Conservation (phyloP, 2,888 invertebrate genomes). For the Hirtodrosophila cameraria region DNA sequence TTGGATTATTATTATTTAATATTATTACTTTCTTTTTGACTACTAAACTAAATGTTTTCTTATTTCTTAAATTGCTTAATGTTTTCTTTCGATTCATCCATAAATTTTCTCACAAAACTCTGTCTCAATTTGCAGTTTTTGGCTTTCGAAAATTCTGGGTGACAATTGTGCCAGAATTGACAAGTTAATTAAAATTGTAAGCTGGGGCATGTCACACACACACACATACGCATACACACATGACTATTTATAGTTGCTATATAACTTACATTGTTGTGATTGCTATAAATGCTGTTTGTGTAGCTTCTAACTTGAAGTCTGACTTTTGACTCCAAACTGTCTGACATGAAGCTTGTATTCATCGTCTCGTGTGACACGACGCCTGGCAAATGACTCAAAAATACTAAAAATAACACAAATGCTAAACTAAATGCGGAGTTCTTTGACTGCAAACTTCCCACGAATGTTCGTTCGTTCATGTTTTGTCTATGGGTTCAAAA, state of each 20-base stretch:
- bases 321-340: constrained; percentile 19
- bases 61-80: background rate
- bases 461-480: background rate
- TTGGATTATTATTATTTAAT: no score
- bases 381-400: constrained; percentile 23
- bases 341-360: constrained; percentile 43
- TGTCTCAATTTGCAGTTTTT: background rate
- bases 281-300: constrained; percentile 13
- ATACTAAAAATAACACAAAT: constrained; percentile 46
- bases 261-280: constrained; percentile 37
- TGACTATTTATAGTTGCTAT: constrained; percentile 41
- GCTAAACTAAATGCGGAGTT: constrained; percentile 38
- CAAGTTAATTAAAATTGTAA: constrained; percentile 61
- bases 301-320: constrained; percentile 14
- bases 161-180: constrained; percentile 38
- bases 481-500: constrained; percentile 14
- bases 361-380: constrained; percentile 38
- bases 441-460: constrained; percentile 28
- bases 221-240: constrained; percentile 21
- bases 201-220: constrained; percentile 10
- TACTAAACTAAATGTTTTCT: background rate
- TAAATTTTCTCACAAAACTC: no score
- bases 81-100: background rate
- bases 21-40: background rate
- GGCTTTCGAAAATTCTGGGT: constrained; percentile 6